phyloP scores from a whole-genome alignment of 2,797 vertebrate genomes.

The Lacerta agilis region DNA sequence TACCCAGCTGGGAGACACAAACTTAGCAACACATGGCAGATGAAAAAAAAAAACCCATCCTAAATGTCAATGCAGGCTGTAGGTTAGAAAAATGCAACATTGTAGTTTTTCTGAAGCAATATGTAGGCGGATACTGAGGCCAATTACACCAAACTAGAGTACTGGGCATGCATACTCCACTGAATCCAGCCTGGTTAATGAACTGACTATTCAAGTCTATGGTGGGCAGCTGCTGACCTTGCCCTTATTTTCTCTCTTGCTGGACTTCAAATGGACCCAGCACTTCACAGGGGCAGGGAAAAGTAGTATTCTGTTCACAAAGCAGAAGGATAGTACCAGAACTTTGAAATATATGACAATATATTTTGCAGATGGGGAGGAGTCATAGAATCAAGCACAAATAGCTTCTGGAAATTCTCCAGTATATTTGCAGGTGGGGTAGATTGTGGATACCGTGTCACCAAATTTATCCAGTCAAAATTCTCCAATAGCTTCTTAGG shows the following conservation, averaged over 20 bases:
- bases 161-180: background rate
- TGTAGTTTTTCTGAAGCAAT: background rate
- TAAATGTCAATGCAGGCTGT: background rate
- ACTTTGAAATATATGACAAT: too few relatives aligned
- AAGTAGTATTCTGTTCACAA: background rate
- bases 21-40: background rate
- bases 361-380: too few relatives aligned
- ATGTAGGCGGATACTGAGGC: background rate
- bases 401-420: too few relatives aligned
- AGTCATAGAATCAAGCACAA: too few relatives aligned
- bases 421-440: too few relatives aligned
- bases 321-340: background rate
- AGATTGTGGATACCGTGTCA: too few relatives aligned
- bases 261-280: background rate
- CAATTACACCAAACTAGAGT: background rate
- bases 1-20: background rate
- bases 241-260: background rate
- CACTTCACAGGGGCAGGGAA: background rate
- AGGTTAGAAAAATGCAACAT: background rate
- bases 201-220: background rate
- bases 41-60: background rate
- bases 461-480: too few relatives aligned
- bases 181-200: background rate
- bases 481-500: too few relatives aligned
- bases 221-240: background rate